A percentile compares a stretch with the other conserved stretches of the same genome.
Evolutionary conservation across 2,113 vertebrate species (phyloP).

Genomic region (Megaceryle maxima): DNA sequence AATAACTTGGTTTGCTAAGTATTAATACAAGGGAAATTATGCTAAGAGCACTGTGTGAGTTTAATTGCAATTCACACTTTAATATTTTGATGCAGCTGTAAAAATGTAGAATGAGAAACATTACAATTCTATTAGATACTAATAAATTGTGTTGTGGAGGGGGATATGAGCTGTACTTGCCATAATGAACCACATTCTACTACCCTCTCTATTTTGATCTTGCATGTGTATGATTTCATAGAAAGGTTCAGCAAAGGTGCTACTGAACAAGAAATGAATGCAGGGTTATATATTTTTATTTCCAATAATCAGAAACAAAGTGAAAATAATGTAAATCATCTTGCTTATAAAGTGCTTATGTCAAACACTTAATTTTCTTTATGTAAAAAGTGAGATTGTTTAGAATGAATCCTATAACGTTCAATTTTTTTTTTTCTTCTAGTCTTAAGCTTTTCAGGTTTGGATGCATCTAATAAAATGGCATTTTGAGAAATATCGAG

Average conservation of each 20-base stretch:
- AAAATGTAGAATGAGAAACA: slow-evolving; percentile 70
- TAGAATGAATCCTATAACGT: background rate
- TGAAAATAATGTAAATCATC: slow-evolving; percentile 37
- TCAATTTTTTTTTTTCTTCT: background rate
- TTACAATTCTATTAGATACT: slow-evolving; percentile 71
- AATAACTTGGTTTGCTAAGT: slow-evolving; percentile 72
- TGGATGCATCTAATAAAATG: background rate
- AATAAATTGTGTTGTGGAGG: slow-evolving; percentile 68
- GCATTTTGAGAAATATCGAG: background rate
- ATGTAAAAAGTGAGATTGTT: background rate
- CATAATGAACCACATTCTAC: slow-evolving; percentile 20
- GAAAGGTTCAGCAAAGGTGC: background rate
- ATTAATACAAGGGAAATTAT: slow-evolving; percentile 74
- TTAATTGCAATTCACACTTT: slow-evolving; percentile 71
- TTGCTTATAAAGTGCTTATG: slow-evolving; percentile 2
- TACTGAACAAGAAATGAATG: background rate
- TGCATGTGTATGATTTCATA: background rate
- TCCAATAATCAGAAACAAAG: slow-evolving; percentile 14
- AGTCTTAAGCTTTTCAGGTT: background rate
- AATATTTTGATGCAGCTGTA: slow-evolving; percentile 75
- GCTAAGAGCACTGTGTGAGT: slow-evolving; percentile 67
- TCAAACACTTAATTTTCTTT: background rate
- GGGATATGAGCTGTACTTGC: slow-evolving; percentile 48
- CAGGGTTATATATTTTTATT: background rate
- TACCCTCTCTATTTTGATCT: slow-evolving; percentile 24